Conservation (phyloP, 37 sponge, comb jelly and placozoan species). For the Eunapius fragilis region DNA sequence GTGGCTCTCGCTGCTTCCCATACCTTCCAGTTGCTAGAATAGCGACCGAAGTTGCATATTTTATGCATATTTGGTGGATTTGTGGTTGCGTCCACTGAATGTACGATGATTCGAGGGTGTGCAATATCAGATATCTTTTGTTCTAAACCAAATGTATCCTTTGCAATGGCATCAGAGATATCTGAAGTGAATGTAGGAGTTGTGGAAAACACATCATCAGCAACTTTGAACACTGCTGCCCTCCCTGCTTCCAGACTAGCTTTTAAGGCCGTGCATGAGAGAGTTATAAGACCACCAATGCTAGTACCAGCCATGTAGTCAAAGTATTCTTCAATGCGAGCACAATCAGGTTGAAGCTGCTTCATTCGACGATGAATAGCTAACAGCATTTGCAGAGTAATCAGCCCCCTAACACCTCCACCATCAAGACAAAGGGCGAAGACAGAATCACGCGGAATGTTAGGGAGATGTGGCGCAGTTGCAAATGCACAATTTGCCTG, state of each 20-base stretch:
- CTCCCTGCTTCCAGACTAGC: slow-evolving; percentile 2
- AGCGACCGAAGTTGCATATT: slow-evolving; percentile 59
- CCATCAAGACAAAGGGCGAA: slow-evolving; percentile 54
- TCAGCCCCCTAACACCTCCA: slow-evolving; percentile 63
- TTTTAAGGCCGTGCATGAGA: not conserved
- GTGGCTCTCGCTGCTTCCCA: slow-evolving; percentile 35
- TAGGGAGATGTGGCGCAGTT: not conserved
- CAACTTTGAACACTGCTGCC: slow-evolving; percentile 13
- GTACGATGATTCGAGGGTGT: slow-evolving; percentile 45
- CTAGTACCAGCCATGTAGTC: slow-evolving; percentile 77
- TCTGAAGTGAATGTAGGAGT: slow-evolving; percentile 1
- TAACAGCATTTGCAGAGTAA: slow-evolving; percentile 12
- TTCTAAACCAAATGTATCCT: not conserved
- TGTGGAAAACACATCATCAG: slow-evolving; percentile 22
- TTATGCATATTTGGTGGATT: slow-evolving; percentile 64
- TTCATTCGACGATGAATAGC: slow-evolving; percentile 36
- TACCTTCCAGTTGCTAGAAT: slow-evolving; percentile 42
- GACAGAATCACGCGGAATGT: not conserved
- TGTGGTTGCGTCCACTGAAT: slow-evolving; percentile 50
- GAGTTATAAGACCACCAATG: slow-evolving; percentile 52
- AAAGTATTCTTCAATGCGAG: slow-evolving; percentile 36
- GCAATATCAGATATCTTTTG: slow-evolving; percentile 28
- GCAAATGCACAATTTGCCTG: not conserved
- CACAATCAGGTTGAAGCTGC: slow-evolving; percentile 35
- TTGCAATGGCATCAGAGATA: not conserved